These are phyloP conservation scores for Drosophila kokeensis DNA, from an alignment of 2,888 invertebrate species.

Conservation along the genomic window DNA sequence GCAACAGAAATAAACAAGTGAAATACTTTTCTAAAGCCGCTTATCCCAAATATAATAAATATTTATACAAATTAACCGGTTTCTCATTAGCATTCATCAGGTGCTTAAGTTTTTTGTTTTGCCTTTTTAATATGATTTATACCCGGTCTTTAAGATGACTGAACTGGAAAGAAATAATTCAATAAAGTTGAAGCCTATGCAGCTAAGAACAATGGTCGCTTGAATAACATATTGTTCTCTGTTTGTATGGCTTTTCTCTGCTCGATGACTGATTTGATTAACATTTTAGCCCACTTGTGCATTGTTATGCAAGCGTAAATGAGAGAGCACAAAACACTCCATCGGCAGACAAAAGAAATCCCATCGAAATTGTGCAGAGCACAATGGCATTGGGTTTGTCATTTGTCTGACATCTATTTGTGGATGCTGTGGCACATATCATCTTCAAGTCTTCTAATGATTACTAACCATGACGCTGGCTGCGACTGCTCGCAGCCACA, in stretches of 20 bases:
- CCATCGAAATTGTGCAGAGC: constrained; percentile 29
- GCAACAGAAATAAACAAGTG: not conserved
- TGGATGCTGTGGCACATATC: constrained; percentile 1
- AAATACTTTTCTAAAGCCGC: constrained; percentile 37
- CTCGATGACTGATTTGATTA: constrained; percentile 60
- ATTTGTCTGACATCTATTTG: constrained; percentile 27
- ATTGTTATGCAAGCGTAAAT: constrained; percentile 27
- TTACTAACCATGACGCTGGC: constrained; percentile 28
- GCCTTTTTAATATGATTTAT: not conserved
- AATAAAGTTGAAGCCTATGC: not conserved
- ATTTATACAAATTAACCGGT: constrained; percentile 9
- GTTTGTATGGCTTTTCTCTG: constrained; percentile 20
- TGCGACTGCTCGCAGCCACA: not conserved
- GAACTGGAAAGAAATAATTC: not conserved
- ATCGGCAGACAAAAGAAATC: constrained; percentile 43
- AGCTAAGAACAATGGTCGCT: constrained; percentile 25
- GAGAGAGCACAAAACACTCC: constrained; percentile 20
- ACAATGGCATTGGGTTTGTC: constrained; percentile 46
- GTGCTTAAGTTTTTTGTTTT: not conserved
- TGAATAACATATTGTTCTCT: constrained; percentile 16
- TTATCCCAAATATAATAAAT: constrained; percentile 34
- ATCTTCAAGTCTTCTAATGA: constrained; percentile 45
- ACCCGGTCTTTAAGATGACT: not conserved
- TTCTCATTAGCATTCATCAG: constrained; percentile 46
- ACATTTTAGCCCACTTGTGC: constrained; percentile 42